Base-by-base conservation (phyloP, 1,140 invertebrate genomes). In the Zaprionus lachaisei region DNA sequence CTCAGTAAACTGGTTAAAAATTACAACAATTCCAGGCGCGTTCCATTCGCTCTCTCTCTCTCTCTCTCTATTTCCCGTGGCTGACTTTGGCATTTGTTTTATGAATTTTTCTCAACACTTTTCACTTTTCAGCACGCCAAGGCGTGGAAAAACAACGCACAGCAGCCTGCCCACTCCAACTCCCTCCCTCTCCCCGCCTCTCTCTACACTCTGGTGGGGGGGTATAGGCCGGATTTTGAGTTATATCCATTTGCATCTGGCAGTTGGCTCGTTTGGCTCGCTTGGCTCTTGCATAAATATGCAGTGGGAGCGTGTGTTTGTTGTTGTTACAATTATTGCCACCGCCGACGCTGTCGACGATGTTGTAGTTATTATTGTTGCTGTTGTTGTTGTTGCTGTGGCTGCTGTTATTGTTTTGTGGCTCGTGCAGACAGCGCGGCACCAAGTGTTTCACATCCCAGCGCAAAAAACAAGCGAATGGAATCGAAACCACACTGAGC, bases 1-100 rank as follows among this genome's bases (percentile, higher is more conserved):
- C 82, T 90, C 73, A 74, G 85, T 72, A 90, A 90, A 90, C 85
- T 90, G 86, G 85, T 90, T 90, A 91, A 90, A 90, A 90, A 90
- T 90, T 90, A 90, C 86, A 90, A 90, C 85, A 89, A 89, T 81
- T 90, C 68, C 60, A 44, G 51, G 38, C 37, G 44, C 31, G 54
- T 62, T 54, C 15, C 60, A 11, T 51, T 20, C 56, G n/a, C 47
- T 34, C 9, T 34, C 28, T 34, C 12, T 31, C 20, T 17, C 31
- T 6, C 44, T 68, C 37, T 57, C 34, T 82, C 38, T 71, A 41
- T 60, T 64, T 74, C 31, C 20, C 17, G 22, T 56, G 57, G 49
- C 61, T 87, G 80, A 89, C 84, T 89, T 89, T 89, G 74, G 71
- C 84, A 87, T 89, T 90, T 89, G 85, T 90, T 84, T 89, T 84